A percentile compares a stretch with the other conserved stretches of the same genome.
Conservation (phyloP, 2,797 vertebrate species). For the Platalea minor region DNA sequence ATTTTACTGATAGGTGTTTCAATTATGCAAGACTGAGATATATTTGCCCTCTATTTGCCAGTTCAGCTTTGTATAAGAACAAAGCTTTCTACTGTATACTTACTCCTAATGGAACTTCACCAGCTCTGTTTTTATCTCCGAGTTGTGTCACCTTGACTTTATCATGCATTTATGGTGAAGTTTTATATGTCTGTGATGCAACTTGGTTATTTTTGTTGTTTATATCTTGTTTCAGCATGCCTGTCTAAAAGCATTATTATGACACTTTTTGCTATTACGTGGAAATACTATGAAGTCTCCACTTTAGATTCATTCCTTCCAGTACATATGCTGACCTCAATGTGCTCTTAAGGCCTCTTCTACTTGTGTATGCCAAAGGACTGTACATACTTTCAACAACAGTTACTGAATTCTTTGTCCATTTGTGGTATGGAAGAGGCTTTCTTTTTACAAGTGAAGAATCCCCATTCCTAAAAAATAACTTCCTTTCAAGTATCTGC, state of each 20-base stretch:
- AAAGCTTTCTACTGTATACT: background rate
- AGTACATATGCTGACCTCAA: background rate
- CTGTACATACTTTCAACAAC: background rate
- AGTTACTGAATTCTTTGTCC: background rate
- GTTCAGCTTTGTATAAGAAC: background rate
- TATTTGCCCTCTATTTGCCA: background rate
- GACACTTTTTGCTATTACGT: background rate
- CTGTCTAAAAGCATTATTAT: constrained; percentile 2
- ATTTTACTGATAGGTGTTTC: background rate
- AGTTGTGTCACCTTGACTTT: background rate
- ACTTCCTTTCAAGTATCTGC: background rate
- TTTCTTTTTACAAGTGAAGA: background rate
- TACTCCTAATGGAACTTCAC: background rate
- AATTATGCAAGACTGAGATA: background rate
- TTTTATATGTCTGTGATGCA: background rate
- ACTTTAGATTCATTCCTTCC: background rate
- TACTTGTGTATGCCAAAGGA: background rate
- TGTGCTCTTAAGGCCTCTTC: background rate
- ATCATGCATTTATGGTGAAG: background rate
- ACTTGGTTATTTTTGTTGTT: background rate
- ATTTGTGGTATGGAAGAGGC: background rate
- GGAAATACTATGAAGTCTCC: background rate
- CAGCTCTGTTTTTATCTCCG: background rate
- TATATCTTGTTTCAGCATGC: background rate
- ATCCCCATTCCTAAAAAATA: background rate